Evolutionary conservation across 2,113 vertebrate genomes (phyloP).

Genomic region (Phycodurus eques): DNA sequence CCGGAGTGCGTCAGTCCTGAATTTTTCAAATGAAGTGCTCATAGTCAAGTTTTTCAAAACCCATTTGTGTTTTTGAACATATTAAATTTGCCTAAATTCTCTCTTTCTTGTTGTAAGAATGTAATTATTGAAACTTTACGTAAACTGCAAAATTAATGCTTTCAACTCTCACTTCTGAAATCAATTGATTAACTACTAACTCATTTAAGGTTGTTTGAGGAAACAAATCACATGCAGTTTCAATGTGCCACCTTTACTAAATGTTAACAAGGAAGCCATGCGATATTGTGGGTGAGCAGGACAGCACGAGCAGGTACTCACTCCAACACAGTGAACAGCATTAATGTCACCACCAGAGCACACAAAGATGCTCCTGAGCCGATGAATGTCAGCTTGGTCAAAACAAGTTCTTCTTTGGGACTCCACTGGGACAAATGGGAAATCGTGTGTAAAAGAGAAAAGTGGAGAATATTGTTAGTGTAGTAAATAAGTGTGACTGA

Average conservation of each 20-base stretch:
- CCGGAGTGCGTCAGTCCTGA: neutral
- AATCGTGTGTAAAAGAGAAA: neutral
- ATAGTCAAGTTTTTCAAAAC: too few species aligned
- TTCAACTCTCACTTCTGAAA: neutral
- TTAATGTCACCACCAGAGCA: slow-evolving; percentile 78
- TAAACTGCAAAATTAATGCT: neutral
- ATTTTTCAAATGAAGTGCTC: neutral
- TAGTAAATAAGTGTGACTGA: neutral
- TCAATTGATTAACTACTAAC: neutral
- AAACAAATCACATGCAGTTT: neutral
- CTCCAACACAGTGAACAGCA: slow-evolving; percentile 79
- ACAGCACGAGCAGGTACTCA: slow-evolving; percentile 61
- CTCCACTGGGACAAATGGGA: slow-evolving; percentile 65
- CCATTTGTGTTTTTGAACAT: too few species aligned
- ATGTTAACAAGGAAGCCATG: neutral
- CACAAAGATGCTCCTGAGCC: slow-evolving; percentile 79
- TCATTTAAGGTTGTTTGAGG: neutral
- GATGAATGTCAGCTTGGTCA: slow-evolving; percentile 80
- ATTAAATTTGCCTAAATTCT: too few species aligned
- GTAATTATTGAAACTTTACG: neutral
- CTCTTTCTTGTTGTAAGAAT: neutral
- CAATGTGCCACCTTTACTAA: neutral
- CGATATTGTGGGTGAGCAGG: neutral
- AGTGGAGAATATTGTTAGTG: neutral
- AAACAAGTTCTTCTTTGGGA: slow-evolving; percentile 68